Percentiles rank a stretch among this genome's conserved stretches.
Conservation (phyloP, 1,140 invertebrate genomes). For the Ectropis grisescens region DNA sequence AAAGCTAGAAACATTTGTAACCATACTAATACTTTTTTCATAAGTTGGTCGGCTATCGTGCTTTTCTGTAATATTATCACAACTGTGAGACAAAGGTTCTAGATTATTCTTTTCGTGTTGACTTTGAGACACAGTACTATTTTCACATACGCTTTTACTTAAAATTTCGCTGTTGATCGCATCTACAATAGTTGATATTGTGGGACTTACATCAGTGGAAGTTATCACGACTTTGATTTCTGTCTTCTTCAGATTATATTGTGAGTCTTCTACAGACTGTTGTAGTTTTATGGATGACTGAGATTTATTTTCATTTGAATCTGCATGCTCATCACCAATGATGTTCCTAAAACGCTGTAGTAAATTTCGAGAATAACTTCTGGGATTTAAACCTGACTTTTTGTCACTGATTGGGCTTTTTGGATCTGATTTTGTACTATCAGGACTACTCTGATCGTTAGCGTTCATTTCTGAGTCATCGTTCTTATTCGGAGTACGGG, state of each 20-base stretch:
- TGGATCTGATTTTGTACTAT: slow-evolving; percentile 44
- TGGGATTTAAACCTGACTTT: slow-evolving; percentile 51
- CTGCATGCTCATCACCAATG: slow-evolving; percentile 65
- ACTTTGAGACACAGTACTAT: slow-evolving; percentile 41
- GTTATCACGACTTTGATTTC: slow-evolving; percentile 57
- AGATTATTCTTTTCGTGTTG: slow-evolving; percentile 52
- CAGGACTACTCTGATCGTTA: slow-evolving; percentile 37
- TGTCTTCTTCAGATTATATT: slow-evolving; percentile 21
- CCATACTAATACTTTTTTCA: slow-evolving; percentile 53
- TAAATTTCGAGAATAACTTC: slow-evolving; percentile 67
- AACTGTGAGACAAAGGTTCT: slow-evolving; percentile 55
- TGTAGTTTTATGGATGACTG: slow-evolving; percentile 19
- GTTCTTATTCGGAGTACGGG: slow-evolving; percentile 42
- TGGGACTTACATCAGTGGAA: slow-evolving; percentile 35
- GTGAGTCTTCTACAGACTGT: slow-evolving; percentile 15
- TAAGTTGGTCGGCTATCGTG: slow-evolving; percentile 31
- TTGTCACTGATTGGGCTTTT: slow-evolving; percentile 56
- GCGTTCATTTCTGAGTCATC: slow-evolving; percentile 47
- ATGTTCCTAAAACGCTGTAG: slow-evolving; percentile 71
- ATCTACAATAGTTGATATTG: slow-evolving; percentile 29
- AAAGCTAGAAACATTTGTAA: slow-evolving; percentile 36
- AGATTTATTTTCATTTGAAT: slow-evolving; percentile 41
- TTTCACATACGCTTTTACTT: slow-evolving; percentile 58
- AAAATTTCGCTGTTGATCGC: slow-evolving; percentile 28
- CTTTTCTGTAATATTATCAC: slow-evolving; percentile 53